Evolutionary conservation across 2,797 vertebrate species (phyloP), one percentile per base, ranked within the genome.

Genomic region (Buphagus erythrorhynchus): DNA sequence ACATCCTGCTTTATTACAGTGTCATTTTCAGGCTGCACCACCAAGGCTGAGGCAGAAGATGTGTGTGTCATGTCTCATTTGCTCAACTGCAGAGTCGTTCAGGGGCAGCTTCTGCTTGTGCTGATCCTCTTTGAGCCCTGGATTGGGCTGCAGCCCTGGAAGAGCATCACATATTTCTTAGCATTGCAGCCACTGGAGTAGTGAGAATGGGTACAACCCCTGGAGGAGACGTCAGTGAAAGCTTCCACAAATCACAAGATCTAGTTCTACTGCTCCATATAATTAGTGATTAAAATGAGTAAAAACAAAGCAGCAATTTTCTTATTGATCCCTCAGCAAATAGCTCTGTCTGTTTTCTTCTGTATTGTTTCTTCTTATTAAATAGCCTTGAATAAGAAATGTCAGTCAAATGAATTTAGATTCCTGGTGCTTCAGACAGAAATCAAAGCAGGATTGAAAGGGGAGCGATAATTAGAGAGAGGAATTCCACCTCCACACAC

Each of bases 231-330:
- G 1, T 86, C 58, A 55, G 93, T 40, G 62, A 69, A 91, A 85
- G 17, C 79, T 67, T 87, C 69, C 69, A 81, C 78, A 67, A 35
- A 86, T 86, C 84, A 68, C 74, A 79, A 62, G 91, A 86, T 59
- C 86, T 91, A 67, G 40, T 58, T 91, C 49, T 75, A 13, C 48
- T 48, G 38, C 85, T 96, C 79, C 63, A 19, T 88, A 72, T 94
- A 92, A 48, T 86, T 89, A 93, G 81, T 1, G 54, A 92, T 91
- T 88, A 83, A 88, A 88, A 76, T 86, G 74, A 82, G 63, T 74
- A 48, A 96, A 95, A 97, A 97, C 87, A 95, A 87, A 88, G 58
- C 83, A 88, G 68, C 90, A 90, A 83, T 97, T 97, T 95, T 85
- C 79, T 77, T 89, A 91, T 71, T 90, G 91, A 95, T 93, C 82